A percentile compares a stretch with the other conserved stretches of the same genome.
These are phyloP conservation scores for Pangasius djambal DNA, from an alignment of 2,797 vertebrate species.

Conservation along the genomic window DNA sequence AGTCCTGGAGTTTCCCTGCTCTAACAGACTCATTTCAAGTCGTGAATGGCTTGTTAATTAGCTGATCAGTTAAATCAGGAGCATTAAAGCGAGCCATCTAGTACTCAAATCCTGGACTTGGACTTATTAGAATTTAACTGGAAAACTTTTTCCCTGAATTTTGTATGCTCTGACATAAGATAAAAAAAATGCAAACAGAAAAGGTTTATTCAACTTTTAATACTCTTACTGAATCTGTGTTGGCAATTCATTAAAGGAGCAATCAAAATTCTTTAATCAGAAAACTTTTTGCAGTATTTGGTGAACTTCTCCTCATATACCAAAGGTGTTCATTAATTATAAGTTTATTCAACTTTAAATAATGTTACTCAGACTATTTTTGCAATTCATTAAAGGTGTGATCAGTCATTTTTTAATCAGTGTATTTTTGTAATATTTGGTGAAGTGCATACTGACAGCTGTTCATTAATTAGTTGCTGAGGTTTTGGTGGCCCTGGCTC, in stretches of 20 bases:
- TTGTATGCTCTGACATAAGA: neutral
- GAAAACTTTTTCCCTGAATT: neutral
- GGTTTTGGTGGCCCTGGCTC: neutral
- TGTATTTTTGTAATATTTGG: neutral
- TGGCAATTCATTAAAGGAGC: neutral
- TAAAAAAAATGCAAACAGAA: neutral
- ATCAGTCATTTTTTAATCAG: neutral
- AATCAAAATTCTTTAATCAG: neutral
- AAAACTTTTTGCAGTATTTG: neutral
- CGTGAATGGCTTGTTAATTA: neutral
- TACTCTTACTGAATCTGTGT: neutral
- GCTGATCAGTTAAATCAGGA: neutral
- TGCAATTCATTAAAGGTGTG: neutral
- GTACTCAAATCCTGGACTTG: neutral
- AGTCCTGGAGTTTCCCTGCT: conserved; percentile 41
- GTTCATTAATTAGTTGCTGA: neutral
- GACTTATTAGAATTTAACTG: neutral
- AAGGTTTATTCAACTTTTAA: neutral
- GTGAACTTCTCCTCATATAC: neutral
- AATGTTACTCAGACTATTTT: neutral
- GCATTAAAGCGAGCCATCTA: neutral
- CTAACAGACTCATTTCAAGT: neutral
- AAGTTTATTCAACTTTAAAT: neutral
- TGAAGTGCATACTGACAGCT: neutral
- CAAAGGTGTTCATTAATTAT: neutral